phyloP scores from a whole-genome alignment of 2,888 invertebrate genomes.

The Philaethria dido region DNA sequence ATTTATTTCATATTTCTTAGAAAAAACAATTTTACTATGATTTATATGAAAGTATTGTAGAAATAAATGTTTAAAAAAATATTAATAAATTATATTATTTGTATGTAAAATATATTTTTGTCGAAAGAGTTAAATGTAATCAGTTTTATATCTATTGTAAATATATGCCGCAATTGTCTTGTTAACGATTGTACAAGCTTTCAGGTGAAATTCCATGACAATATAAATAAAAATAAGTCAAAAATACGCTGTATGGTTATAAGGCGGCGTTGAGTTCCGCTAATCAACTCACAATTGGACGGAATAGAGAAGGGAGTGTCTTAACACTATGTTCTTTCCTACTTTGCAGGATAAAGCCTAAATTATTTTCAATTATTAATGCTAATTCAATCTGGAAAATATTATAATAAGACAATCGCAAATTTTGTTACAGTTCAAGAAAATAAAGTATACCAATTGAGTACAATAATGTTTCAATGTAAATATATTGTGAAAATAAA shows the following conservation, averaged over 20 bases:
- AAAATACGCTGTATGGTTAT: too few species aligned
- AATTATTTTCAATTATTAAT: not conserved
- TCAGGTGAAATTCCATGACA: not conserved
- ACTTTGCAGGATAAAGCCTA: too few species aligned
- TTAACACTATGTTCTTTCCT: too few species aligned
- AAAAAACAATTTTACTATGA: too few species aligned
- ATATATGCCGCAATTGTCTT: not conserved
- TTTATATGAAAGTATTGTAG: too few species aligned
- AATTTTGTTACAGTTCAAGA: slow-evolving; percentile 51
- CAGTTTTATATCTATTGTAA: slow-evolving; percentile 2
- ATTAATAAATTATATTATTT: not conserved
- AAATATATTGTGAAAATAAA: slow-evolving; percentile 68
- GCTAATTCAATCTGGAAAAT: slow-evolving; percentile 39
- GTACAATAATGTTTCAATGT: slow-evolving; percentile 79
- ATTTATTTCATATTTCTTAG: not conserved
- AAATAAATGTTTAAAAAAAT: not conserved
- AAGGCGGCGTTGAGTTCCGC: too few species aligned
- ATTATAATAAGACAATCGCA: slow-evolving; percentile 29
- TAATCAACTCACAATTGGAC: too few species aligned
- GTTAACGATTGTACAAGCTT: not conserved
- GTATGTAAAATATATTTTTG: slow-evolving; percentile 6
- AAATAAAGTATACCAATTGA: slow-evolving; percentile 74
- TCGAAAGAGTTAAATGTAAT: not conserved
- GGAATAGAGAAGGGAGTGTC: too few species aligned
- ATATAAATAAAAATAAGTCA: not conserved